phyloP scores from a whole-genome alignment of 2,888 invertebrate species.

The Coelopa pilipes region DNA sequence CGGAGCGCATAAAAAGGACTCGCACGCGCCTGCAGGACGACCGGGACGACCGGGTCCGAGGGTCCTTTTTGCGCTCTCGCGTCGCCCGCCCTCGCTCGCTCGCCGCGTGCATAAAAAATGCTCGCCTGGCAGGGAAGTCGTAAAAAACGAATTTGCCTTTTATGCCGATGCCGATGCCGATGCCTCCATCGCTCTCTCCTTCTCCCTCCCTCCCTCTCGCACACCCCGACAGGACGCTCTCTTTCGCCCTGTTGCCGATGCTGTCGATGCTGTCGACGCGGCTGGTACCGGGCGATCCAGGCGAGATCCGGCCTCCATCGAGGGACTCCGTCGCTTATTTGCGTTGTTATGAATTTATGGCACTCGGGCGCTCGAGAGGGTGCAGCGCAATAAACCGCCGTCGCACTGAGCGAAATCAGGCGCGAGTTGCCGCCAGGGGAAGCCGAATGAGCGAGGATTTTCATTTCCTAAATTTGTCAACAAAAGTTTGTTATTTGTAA shows the following conservation, averaged over 20 bases:
- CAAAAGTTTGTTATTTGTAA: no score
- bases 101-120: slow-evolving; percentile 34
- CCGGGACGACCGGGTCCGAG: background rate
- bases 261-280: slow-evolving; percentile 4
- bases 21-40: slow-evolving; percentile 7
- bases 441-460: no score
- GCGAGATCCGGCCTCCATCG: slow-evolving; percentile 2
- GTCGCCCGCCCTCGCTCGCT: background rate
- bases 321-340: slow-evolving; percentile 26
- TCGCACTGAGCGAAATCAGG: slow-evolving; percentile 26
- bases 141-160: slow-evolving; percentile 35
- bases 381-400: background rate
- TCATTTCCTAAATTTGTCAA: no score
- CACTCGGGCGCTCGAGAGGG: slow-evolving; percentile 50
- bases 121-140: slow-evolving; percentile 23
- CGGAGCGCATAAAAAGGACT: slow-evolving; percentile 30
- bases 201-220: no score
- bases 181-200: slow-evolving; percentile 3
- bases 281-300: slow-evolving; percentile 16
- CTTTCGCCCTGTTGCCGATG: slow-evolving; percentile 10
- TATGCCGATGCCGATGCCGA: no score
- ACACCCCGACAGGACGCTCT: background rate
- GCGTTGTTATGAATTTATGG: slow-evolving; percentile 61
- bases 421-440: background rate
- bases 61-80: slow-evolving; percentile 7